These are phyloP conservation scores for Tyto alba DNA, from an alignment of 2,113 vertebrate species.

Conservation along the genomic window DNA sequence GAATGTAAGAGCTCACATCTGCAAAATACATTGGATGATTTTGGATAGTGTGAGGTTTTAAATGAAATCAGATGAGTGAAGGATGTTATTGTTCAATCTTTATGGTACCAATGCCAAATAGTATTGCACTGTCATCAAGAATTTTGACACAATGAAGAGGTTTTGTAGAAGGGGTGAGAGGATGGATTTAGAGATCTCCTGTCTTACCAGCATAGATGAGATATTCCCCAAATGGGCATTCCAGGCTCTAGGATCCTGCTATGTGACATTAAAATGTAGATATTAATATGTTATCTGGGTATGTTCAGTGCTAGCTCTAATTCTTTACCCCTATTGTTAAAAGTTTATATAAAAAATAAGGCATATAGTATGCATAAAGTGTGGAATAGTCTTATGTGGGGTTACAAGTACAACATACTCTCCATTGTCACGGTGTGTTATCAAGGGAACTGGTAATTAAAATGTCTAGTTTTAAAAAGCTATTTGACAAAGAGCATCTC, in stretches of 20 bases:
- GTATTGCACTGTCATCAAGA: background rate
- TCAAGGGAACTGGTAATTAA: background rate
- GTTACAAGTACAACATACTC: background rate
- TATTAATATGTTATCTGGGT: background rate
- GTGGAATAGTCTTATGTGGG: background rate
- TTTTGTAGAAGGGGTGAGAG: background rate
- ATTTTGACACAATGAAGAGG: accelerated
- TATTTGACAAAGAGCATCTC: background rate
- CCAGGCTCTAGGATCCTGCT: background rate
- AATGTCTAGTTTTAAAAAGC: background rate
- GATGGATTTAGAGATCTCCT: background rate
- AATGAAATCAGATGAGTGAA: background rate
- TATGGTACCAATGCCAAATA: background rate
- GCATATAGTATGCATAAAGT: background rate
- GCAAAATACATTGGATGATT: background rate
- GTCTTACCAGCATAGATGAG: background rate
- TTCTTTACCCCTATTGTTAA: background rate
- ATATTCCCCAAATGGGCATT: background rate
- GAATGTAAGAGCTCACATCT: background rate
- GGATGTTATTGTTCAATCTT: background rate
- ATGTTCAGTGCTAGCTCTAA: background rate
- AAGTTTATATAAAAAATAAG: background rate
- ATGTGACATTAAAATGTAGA: background rate
- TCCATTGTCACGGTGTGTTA: background rate
- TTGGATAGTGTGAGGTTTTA: background rate